These are phyloP conservation scores for Hyaena hyaena DNA, from an alignment of 2,113 vertebrate species.

Conservation along the genomic window DNA sequence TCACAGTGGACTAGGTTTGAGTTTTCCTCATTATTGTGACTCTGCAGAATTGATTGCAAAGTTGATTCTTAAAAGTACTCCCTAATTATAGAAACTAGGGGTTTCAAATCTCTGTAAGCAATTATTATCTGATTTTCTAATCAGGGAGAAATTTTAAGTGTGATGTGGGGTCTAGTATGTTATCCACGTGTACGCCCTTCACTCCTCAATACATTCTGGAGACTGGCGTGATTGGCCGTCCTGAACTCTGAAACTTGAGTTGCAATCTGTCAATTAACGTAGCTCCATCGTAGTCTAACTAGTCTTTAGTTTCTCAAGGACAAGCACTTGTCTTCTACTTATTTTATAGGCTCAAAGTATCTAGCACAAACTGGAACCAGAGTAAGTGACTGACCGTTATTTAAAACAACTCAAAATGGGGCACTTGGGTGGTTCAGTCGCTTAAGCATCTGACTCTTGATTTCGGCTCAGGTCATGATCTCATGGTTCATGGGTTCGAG, in stretches of 20 bases:
- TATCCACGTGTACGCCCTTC: neutral
- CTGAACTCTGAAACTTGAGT: neutral
- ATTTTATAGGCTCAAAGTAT: neutral
- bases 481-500: too few species aligned
- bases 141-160: neutral
- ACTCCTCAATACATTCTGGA: neutral
- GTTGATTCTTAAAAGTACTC: neutral
- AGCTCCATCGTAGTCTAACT: neutral
- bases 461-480: too few species aligned
- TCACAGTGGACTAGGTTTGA: fast-evolving
- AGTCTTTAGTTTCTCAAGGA: neutral
- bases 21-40: neutral
- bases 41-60: neutral
- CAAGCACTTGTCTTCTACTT: neutral
- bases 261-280: neutral
- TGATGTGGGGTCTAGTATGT: neutral
- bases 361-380: neutral
- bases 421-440: too few species aligned
- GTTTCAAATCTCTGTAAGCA: neutral
- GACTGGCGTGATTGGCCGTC: neutral
- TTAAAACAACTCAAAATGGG: neutral
- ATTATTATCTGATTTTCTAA: too few species aligned
- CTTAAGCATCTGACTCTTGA: too few species aligned
- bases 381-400: neutral
- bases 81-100: neutral